Evolutionary conservation across 2,888 invertebrate species (phyloP), one percentile per base, ranked within the genome.

Genomic region (Schrankia costaestrigalis): DNA sequence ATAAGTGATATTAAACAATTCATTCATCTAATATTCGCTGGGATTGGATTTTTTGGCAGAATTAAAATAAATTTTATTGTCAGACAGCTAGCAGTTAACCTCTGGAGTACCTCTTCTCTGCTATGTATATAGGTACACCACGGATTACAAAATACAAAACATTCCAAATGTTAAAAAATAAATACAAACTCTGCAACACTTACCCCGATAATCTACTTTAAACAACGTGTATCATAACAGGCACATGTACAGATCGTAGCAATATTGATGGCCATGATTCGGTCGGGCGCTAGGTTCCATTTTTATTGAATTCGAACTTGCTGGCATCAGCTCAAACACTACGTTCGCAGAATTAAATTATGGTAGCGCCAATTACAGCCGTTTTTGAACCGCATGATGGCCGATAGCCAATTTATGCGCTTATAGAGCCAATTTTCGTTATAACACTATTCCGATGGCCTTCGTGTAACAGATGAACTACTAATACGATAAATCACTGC

Each of bases 241-340:
- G 43, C 31, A 30, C 15, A 7, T 25, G 18, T 41, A 49, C 43
- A 53, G 48, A 54, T 61, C 55, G 49, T 36, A 51, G 53, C 46
- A 51, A 59, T 74, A 73, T 67, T 74, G 71, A 75, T 74, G 62
- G 55, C 47, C 39, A 61, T 59, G 65, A 70, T 65, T 68, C 58
- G 47, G 42, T 41, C 41, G 41, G 50, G 53, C 41, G 51, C 55
- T 60, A 63, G 67, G 63, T 67, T 66, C 62, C 66, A 64, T 76
- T 80, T 83, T 82, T 78, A 82, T 78, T 81, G 74, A 79, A 78
- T 78, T 72, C 63, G 52, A 63, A 62, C 60, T 63, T 56, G 69
- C 76, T 82, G 83, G 82, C 82, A 81, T 75, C 77, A 74, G 78
- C 74, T 79, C 81, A 82, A 83, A 82, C 76, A 80, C 78, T 71